Base-by-base conservation (phyloP, 2,797 vertebrate species). In the Taeniopygia guttata region DNA sequence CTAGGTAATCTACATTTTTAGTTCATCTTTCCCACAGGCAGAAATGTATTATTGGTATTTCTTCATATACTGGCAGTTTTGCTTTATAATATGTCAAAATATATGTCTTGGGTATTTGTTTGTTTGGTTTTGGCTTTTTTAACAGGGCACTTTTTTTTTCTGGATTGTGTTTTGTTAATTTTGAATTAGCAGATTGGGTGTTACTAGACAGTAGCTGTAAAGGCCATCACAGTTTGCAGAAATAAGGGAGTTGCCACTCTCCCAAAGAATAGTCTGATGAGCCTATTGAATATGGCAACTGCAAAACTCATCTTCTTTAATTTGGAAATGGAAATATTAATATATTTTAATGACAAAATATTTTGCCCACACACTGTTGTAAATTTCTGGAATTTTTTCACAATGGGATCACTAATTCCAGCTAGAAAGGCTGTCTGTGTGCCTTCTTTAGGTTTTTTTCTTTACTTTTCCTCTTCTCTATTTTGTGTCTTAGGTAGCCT, bases 381-480 rank as follows among this genome's bases (percentile, higher is more conserved):
- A 68, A 43, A 40, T 75, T 68, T 78, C 13, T 19, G 58, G 22
- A 49, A 27, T 26, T 54, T 54, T 4, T 25, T 78, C 3, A 32
- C 13, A 43, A 10, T 9, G 26, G 12, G 4, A 16, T 72, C 8
- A 20, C 27, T 36, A 32, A 58, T 72, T 67, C 64, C 43, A 69
- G 5, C 15, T 60, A 43, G 13, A 32, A 64, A 32, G 9, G 4
- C 8, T 55, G 6, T 59, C 21, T 43, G 1, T 63, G 11, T 51
- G 9, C 63, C 2, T 64, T 30, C 5, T 16, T 55, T 16, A 2
- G 5, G 6, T 42, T 34, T 16, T 7, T 32, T 45, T 2, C 3
- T 42, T 64, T 45, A 16, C 3, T 66, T 59, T 59, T 48, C 3
- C 18, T 66, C 18, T 46, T 23, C 38, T 34, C 22, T 34, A 1